Percentiles rank a stretch among this genome's conserved stretches.
These are phyloP conservation scores for Volucella zonaria DNA, from an alignment of 2,888 invertebrate species.

Conservation along the genomic window DNA sequence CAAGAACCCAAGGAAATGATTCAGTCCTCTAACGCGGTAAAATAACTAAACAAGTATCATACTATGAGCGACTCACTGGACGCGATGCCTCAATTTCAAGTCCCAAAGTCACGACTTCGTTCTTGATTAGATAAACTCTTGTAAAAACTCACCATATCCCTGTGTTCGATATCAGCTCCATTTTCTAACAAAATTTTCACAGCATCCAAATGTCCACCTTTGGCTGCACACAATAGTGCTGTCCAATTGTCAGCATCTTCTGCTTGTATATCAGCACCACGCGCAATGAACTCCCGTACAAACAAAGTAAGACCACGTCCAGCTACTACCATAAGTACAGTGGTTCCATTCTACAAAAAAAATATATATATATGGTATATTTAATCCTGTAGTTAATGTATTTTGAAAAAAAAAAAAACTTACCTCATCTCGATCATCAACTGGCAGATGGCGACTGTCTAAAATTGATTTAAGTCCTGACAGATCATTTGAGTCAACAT, in stretches of 20 bases:
- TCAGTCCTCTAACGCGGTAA: no score
- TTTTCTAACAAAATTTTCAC: conserved; percentile 92
- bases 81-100: no score
- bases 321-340: conserved; percentile 95
- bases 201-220: conserved; percentile 92
- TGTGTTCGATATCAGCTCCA: conserved; percentile 92
- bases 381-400: conserved; percentile 21
- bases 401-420: conserved; percentile 73
- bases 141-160: conserved; percentile 88
- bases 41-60: no score
- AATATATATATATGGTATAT: conserved; percentile 17
- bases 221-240: conserved; percentile 93
- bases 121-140: not conserved
- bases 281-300: conserved; percentile 91
- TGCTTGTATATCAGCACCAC: conserved; percentile 95
- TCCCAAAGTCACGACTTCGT: not conserved
- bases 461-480: conserved; percentile 91
- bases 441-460: conserved; percentile 90
- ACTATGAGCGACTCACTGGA: no score
- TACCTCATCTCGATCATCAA: conserved; percentile 95
- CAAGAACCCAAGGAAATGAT: no score
- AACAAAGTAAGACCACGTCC: conserved; percentile 92
- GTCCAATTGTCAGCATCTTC: conserved; percentile 97
- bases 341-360: conserved; percentile 91
- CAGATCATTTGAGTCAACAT: conserved; percentile 91